Conservation (phyloP, 2,113 vertebrate genomes). For the Prinia subflava region DNA sequence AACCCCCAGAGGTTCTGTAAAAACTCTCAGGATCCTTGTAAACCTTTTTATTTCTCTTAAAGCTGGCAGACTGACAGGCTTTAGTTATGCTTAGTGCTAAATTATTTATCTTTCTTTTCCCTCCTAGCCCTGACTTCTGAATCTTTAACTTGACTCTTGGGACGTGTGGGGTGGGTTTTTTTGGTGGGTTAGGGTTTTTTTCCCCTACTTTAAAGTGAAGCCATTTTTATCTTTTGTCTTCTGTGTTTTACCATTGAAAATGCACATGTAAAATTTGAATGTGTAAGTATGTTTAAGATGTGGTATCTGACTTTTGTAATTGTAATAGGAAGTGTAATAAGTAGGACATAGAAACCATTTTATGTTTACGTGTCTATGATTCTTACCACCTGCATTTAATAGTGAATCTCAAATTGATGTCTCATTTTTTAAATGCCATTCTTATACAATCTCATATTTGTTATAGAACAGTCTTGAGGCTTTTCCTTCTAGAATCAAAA, state of each 20-base stretch:
- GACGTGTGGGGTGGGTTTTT: background rate
- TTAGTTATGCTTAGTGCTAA: constrained; percentile 70
- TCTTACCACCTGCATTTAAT: background rate
- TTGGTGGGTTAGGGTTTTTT: background rate
- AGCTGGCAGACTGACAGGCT: constrained; percentile 62
- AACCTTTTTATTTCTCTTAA: constrained; percentile 58
- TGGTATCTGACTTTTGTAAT: background rate
- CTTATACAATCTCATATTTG: background rate
- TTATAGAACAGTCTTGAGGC: background rate
- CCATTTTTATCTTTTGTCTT: constrained; percentile 56
- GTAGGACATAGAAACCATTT: background rate
- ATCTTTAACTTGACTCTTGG: constrained; percentile 66
- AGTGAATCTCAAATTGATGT: background rate
- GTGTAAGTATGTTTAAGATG: background rate
- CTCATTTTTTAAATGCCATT: background rate
- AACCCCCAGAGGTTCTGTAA: constrained; percentile 55
- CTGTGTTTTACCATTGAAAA: constrained; percentile 27
- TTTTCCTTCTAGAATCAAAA: background rate
- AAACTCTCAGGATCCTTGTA: constrained; percentile 54
- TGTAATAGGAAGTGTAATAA: background rate
- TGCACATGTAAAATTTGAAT: background rate
- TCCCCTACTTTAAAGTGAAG: background rate
- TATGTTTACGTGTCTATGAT: background rate
- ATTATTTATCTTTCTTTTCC: constrained; percentile 70
- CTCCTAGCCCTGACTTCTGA: constrained; percentile 46